These are phyloP conservation scores for Acropora tenuis DNA, from an alignment of 64 coral and sea anemone genomes.

Conservation along the genomic window DNA sequence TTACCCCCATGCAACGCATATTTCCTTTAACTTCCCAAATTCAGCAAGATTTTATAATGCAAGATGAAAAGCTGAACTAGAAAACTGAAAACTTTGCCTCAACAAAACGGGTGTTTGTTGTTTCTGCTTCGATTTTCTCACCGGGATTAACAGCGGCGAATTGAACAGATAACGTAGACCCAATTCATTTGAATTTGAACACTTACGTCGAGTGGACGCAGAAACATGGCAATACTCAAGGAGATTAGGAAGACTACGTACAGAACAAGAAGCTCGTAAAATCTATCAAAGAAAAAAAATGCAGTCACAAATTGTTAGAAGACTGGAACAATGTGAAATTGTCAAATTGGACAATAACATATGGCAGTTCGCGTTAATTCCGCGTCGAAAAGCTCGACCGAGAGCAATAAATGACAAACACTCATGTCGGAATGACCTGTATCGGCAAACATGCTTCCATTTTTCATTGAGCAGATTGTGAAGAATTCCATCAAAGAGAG, in stretches of 20 bases:
- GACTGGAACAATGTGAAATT: neutral
- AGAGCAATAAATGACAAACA: too few relatives aligned
- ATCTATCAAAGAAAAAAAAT: slow-evolving; percentile 5
- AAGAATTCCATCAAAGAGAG: slow-evolving; percentile 85
- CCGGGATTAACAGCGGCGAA: too few relatives aligned
- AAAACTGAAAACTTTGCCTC: too few relatives aligned
- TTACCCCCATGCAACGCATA: too few relatives aligned
- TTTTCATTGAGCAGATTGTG: slow-evolving; percentile 87
- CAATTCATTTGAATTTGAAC: neutral
- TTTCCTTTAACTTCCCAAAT: too few relatives aligned
- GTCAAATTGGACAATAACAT: neutral
- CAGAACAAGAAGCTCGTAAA: slow-evolving; percentile 59
- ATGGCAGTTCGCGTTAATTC: neutral
- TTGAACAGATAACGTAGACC: too few relatives aligned
- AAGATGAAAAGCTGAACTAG: too few relatives aligned
- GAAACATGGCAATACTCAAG: slow-evolving; percentile 35
- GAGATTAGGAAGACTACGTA: slow-evolving; percentile 28
- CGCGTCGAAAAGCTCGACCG: too few relatives aligned
- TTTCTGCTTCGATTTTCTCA: too few relatives aligned
- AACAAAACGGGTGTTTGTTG: too few relatives aligned
- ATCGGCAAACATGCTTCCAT: slow-evolving; percentile 83
- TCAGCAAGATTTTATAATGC: too few relatives aligned
- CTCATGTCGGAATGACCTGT: slow-evolving; percentile 35
- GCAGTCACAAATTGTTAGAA: neutral
- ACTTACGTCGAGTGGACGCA: slow-evolving; percentile 45